Evolutionary conservation across 2,888 invertebrate species (phyloP), one percentile per base, ranked within the genome.

Genomic region (Perizoma affinitatum): DNA sequence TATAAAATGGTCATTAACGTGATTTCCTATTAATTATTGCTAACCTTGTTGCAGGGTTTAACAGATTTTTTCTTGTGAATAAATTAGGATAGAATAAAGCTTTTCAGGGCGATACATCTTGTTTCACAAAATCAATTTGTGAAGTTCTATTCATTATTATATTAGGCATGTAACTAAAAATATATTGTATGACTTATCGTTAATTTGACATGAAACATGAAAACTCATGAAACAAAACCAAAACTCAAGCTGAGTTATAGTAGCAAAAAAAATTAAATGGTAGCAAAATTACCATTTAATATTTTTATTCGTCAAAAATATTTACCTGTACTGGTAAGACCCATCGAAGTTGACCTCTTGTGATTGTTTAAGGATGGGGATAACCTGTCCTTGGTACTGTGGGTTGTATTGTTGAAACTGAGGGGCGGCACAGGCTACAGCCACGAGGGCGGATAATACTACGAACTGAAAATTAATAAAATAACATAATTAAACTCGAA

Each of bases 281-380:
- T 22, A 22, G 22, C 22, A 22, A 22, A 22, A 22, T 22, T 22
- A 22, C 22, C 1, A 22, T 22, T 22, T 22, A 2, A 22, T 22
- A 22, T 22, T 22, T 22, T 22, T 22, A 22, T 22, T 22, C 4
- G 7, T 38, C 6, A 38, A 38, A 6, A n/a, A 9, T n/a, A 42
- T 36, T 77, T 82, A 94, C 94, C 94, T 95, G 81, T 90, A 95
- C 82, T 94, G 88, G 75, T 94, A 95, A 51, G 92, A 90, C 49
- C 95, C 94, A 68, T 94, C 94, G 48, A 84, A 83, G 77, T 93
- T 93, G 61, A 93, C 82, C 51, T 93, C 93, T 68, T 94, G 93
- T 22, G 85, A 75, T 73, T 94, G 94, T 58, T 88, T 93, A 45
- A 95, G 47, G 69, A 95, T 95, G n/a, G 95, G 95, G 61, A 95